Base-by-base conservation (phyloP, 2,797 vertebrate genomes). In the Sardinella longiceps region DNA sequence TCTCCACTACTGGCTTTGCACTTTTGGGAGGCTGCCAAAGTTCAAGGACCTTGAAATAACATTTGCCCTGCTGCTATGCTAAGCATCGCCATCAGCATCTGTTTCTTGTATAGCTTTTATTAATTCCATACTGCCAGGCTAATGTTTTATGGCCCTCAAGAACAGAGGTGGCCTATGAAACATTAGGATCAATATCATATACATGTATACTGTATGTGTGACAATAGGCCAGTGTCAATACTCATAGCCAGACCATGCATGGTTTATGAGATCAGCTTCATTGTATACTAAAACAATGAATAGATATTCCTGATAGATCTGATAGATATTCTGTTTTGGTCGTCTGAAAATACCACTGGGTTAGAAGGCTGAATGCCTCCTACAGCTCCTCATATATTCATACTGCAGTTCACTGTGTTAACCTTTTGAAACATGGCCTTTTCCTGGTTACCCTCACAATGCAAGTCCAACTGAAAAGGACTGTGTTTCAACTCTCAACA, bases 201-300 rank as follows among this genome's bases (percentile, higher is more conserved):
- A n/a, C n/a, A n/a, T n/a, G n/a, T n/a, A n/a, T n/a, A n/a, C n/a
- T n/a, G n/a, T n/a, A 7, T 53, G 81, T 83, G 77, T 39, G 25
- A 83, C 81, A 80, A 82, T 25, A 53, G 82, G 45, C 39, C 30
- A 81, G 45, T 81, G 58, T 46, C 77, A 83, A 33, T 81, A 81
- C 77, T 86, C 1, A 80, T 70, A 83, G 51, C 56, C n/a, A 81
- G 30, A 18, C 33, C 14, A 39, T 74, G 33, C 30, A 74, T 74
- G 33, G 3, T 12, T 66, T 2, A 63, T 25, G 5, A 63, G 58
- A 25, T 1, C n/a, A 25, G 15, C 0, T 33, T 12, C 33, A 18
- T 9, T 11, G 56, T 25, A n/a, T 60, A 15, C 23, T 56, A 9
- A 30, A 5, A 20, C 14, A 5, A 20, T 14, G 33, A 18, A 74